A percentile compares a stretch with the other conserved stretches of the same genome.
These are phyloP conservation scores for Tetragonula carbonaria DNA, from an alignment of 2,888 invertebrate genomes.

Conservation along the genomic window DNA sequence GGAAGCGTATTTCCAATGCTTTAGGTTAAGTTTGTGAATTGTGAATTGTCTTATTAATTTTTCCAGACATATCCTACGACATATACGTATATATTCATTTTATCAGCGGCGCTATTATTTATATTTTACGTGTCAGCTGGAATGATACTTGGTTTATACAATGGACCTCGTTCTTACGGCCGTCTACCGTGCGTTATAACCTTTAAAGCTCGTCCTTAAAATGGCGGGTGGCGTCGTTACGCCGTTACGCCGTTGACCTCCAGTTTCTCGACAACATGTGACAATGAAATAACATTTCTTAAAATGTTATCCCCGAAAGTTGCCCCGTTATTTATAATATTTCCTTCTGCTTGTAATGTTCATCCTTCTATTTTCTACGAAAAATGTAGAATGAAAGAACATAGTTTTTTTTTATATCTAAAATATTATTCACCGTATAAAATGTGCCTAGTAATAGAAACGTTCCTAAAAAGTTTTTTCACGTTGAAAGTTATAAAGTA, in stretches of 20 bases:
- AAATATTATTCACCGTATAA: too few relatives aligned
- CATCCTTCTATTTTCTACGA: background rate
- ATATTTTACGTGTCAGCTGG: slow-evolving; percentile 72
- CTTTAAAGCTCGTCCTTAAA: slow-evolving; percentile 68
- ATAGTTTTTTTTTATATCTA: too few relatives aligned
- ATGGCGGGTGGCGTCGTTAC: slow-evolving; percentile 68
- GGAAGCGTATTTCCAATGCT: slow-evolving; percentile 31
- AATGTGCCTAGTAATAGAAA: too few relatives aligned
- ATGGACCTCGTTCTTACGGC: slow-evolving; percentile 45
- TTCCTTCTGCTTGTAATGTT: background rate
- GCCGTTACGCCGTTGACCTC: slow-evolving; percentile 59
- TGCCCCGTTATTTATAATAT: background rate
- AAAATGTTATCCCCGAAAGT: background rate
- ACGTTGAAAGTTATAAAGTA: background rate
- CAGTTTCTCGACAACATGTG: slow-evolving; percentile 27
- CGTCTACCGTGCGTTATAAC: slow-evolving; percentile 62
- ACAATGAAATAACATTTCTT: background rate
- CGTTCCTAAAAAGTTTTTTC: background rate
- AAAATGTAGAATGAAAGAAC: too few relatives aligned
- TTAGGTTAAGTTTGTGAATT: slow-evolving; percentile 27
- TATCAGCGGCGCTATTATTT: slow-evolving; percentile 53
- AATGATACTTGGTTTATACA: slow-evolving; percentile 51
- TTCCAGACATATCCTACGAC: slow-evolving; percentile 29
- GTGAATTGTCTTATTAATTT: slow-evolving; percentile 60
- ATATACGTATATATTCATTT: slow-evolving; percentile 55